These are phyloP conservation scores for Drosophila yooni DNA, from an alignment of 2,888 invertebrate species.

Conservation along the genomic window DNA sequence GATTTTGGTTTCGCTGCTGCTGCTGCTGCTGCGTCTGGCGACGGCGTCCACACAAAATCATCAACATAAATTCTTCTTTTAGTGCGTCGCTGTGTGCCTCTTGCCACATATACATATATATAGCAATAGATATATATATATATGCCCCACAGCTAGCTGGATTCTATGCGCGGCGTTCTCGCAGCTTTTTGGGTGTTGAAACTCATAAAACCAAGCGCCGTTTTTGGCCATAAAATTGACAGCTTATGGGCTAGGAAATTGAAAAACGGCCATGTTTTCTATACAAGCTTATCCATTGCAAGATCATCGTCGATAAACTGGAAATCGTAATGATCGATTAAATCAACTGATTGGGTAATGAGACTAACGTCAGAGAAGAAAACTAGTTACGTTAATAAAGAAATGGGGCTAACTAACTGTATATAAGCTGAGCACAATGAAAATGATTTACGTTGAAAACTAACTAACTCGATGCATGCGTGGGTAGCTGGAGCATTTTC, in stretches of 20 bases:
- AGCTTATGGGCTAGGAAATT: conserved; percentile 77
- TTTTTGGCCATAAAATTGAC: conserved; percentile 79
- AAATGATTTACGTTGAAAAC: conserved; percentile 8
- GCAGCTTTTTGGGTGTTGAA: conserved; percentile 73
- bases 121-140: neutral
- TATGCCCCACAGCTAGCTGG: neutral
- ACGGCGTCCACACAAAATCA: conserved; percentile 73
- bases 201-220: conserved; percentile 76
- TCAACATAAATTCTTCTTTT: conserved; percentile 79
- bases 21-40: conserved; percentile 14
- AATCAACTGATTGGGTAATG: conserved; percentile 46
- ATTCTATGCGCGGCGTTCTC: conserved; percentile 1
- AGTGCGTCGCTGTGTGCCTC: conserved; percentile 57
- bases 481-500: neutral
- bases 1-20: conserved; percentile 13
- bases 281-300: conserved; percentile 33
- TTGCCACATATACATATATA: neutral
- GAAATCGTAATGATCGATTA: conserved; percentile 56
- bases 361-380: conserved; percentile 4
- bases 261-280: conserved; percentile 62
- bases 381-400: neutral
- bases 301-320: conserved; percentile 59
- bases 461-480: neutral
- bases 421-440: neutral
- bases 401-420: conserved; percentile 18